These are phyloP conservation scores for Channa maculata DNA, from an alignment of 2,113 vertebrate species.

Conservation along the genomic window DNA sequence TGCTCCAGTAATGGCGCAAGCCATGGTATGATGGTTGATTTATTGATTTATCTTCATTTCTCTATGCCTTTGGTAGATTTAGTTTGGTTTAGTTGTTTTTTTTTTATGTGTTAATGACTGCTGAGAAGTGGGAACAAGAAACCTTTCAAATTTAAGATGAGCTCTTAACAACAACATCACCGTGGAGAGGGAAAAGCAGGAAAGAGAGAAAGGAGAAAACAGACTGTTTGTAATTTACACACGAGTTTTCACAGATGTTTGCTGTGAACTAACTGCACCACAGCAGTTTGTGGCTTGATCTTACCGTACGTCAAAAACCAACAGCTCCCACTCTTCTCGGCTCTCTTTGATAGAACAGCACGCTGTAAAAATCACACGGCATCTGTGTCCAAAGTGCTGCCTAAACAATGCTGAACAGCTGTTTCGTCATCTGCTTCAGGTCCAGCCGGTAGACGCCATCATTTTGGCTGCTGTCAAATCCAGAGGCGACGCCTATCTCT, in stretches of 20 bases:
- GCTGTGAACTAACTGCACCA: constrained; percentile 22
- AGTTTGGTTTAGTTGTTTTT: no score
- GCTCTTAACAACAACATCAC: no score
- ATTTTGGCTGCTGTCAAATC: constrained; percentile 84
- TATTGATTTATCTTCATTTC: not conserved
- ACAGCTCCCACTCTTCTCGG: constrained; percentile 1
- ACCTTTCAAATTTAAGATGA: no score
- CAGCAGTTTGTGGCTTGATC: constrained; percentile 45
- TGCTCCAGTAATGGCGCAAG: constrained; percentile 83
- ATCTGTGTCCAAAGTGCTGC: constrained; percentile 16
- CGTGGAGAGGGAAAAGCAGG: no score
- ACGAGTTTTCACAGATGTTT: not conserved
- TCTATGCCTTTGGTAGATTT: no score
- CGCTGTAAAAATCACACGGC: not conserved
- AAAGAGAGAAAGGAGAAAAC: no score
- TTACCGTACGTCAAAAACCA: constrained; percentile 7
- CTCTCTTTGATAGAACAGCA: constrained; percentile 22
- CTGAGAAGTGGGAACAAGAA: no score
- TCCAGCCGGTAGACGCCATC: constrained; percentile 86
- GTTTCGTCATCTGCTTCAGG: constrained; percentile 72
- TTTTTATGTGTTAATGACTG: no score
- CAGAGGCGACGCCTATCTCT: constrained; percentile 79
- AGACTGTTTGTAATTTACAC: no score
- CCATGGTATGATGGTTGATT: constrained; percentile 80
- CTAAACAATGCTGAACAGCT: constrained; percentile 34